Percentiles rank a stretch among this genome's conserved stretches.
phyloP scores from a whole-genome alignment of 1,140 invertebrate genomes.

The Cydia amplana region DNA sequence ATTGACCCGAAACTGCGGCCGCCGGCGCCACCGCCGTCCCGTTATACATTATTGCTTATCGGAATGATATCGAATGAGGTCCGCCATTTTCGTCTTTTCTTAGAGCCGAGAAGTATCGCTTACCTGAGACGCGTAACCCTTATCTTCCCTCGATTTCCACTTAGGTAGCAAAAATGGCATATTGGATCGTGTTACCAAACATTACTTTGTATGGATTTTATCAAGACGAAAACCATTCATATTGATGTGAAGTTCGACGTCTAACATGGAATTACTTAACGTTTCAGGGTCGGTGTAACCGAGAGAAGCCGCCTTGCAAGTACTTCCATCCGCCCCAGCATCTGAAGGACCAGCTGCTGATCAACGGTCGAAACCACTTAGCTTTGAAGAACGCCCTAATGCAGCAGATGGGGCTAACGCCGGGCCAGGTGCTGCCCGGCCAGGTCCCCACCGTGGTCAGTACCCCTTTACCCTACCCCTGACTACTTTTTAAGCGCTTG shows the following conservation, averaged over 20 bases:
- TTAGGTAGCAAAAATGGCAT: conserved; percentile 34
- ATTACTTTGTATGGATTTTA: conserved; percentile 20
- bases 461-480: conserved; percentile 51
- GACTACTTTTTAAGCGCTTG: conserved; percentile 52
- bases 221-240: conserved; percentile 28
- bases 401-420: conserved; percentile 96
- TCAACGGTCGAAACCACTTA: conserved; percentile 99
- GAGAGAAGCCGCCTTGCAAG: conserved; percentile 99
- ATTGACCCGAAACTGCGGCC: conserved; percentile 49
- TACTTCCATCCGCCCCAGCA: conserved; percentile 99
- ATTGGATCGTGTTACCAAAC: conserved; percentile 27
- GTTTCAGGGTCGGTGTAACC: conserved; percentile 98
- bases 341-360: conserved; percentile 99
- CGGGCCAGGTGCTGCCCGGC: conserved; percentile 93
- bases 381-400: conserved; percentile 97
- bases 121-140: conserved; percentile 43
- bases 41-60: conserved; percentile 56
- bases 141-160: conserved; percentile 43
- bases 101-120: conserved; percentile 41
- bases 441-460: conserved; percentile 95
- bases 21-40: conserved; percentile 39
- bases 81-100: conserved; percentile 50
- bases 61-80: conserved; percentile 57
- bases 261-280: conserved; percentile 12
- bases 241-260: conserved; percentile 19